These are phyloP conservation scores for Phenganax marumi DNA, from an alignment of 92 coral and sea anemone genomes.

Conservation along the genomic window DNA sequence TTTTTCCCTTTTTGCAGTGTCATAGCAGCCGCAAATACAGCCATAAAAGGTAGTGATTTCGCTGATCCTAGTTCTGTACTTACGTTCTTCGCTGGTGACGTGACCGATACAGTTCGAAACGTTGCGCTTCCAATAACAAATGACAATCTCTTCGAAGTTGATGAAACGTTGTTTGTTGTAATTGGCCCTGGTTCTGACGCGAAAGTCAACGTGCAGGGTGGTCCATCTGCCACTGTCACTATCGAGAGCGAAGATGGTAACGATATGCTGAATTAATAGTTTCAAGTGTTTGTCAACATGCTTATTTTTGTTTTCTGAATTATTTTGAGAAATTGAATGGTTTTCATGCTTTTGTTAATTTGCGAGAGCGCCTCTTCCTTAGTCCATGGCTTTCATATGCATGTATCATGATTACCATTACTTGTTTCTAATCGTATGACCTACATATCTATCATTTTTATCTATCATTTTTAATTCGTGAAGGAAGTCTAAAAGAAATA, in stretches of 20 bases:
- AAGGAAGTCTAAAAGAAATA: no score
- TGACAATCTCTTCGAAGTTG: constrained; percentile 24
- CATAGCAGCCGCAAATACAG: not conserved
- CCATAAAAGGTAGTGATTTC: constrained; percentile 3
- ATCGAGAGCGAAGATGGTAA: constrained; percentile 20
- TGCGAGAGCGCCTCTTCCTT: no score
- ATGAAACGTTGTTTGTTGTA: constrained; percentile 9
- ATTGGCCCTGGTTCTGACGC: constrained; percentile 8
- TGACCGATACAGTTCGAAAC: not conserved
- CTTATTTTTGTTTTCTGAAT: no score
- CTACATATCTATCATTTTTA: no score
- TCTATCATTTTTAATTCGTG: no score
- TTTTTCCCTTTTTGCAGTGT: not conserved
- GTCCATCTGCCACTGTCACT: constrained; percentile 12
- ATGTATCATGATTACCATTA: no score
- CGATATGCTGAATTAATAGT: not conserved
- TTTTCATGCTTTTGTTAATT: no score
- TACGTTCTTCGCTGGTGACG: constrained; percentile 24
- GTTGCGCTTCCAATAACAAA: constrained; percentile 8
- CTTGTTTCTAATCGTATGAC: no score
- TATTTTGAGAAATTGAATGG: no score
- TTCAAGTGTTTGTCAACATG: no score
- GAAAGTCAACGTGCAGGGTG: constrained; percentile 13
- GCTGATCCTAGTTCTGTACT: constrained; percentile 4
- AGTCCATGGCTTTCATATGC: no score